Evolutionary conservation across 2,113 vertebrate species (phyloP), one percentile per base, ranked within the genome.

Genomic region (Martes martes): DNA sequence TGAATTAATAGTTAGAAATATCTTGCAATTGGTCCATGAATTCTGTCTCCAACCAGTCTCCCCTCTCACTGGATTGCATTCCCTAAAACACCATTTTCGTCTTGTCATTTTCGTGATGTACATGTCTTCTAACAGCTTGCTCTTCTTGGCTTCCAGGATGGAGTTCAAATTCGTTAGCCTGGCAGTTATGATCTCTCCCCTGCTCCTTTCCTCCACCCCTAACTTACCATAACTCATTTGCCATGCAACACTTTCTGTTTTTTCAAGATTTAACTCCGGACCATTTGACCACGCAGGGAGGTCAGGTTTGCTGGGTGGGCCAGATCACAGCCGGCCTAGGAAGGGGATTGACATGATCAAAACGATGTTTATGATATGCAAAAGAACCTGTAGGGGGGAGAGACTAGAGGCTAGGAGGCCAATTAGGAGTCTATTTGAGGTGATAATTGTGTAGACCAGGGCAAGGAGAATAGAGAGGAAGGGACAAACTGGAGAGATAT

Each of bases 361-460:
- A 98, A 97, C 11, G n/a, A 86, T 47, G 71, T 94, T 94, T 96
- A 86, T 89, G 92, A 97, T 71, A 95, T 96, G 97, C 91, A 95
- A 96, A 96, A 79, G 61, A 91, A 73, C 11, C 96, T 36, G 28
- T 67, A 74, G 90, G 19, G 65, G 89, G 94, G 19, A 65, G 82
- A 93, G 91, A 85, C 78, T 92, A 67, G 67, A 84, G 82, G 33
- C 50, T 28, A 24, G 61, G 57, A 93, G 76, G 85, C 36, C 94
- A 97, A 96, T 97, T 97, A 98, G 78, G 86, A 96, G 73, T 92
- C 94, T 95, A 93, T 95, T 93, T 94, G 96, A 98, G 97, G 97
- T 97, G 96, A 96, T 97, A 97, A 98, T 96, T 97, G 94, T 88
- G 52, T 90, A 85, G 95, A 50, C 31, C 2, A 42, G 50, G 69